Base-by-base conservation (phyloP, 2,797 vertebrate species). In the Picus viridis region DNA sequence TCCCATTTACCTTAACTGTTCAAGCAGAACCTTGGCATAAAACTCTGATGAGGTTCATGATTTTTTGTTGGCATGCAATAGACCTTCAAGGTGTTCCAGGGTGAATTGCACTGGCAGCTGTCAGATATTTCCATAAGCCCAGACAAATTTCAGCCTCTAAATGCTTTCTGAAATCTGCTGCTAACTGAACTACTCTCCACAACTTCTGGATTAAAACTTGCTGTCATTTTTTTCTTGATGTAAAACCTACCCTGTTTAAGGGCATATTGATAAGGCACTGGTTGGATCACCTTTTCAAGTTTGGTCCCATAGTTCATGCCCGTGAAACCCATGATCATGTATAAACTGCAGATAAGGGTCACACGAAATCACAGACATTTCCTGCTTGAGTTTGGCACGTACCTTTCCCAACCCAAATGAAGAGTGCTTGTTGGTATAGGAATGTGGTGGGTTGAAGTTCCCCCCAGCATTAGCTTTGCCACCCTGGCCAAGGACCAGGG, bases 21-120 rank as follows among this genome's bases (percentile, higher is more conserved):
- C 86, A 93, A 89, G 92, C 82, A 94, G 84, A 95, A 93, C 90
- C 36, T 89, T 83, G 78, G 30, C 41, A 80, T 89, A 90, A 90
- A 90, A 83, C 54, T 90, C 87, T 74, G 78, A 94, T 92, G 82
- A 89, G 64, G 90, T 85, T 92, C 89, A 94, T 93, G 86, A 90
- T 69, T 93, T 94, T 94, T 83, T 94, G 58, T 85, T 95, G 90
- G 78, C 84, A 89, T 77, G 90, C 79, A 89, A 71, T 83, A 92
- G 86, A 83, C 92, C 75, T 94, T 85, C 92, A 95, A 51, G 84
- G 22, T 85, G 79, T 77, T 95, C 72, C 43, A 56, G 76, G 59
- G 36, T 72, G 84, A 95, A 90, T 77, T 94, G 75, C 75, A 39
- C 86, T 83, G 72, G 59, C 89, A 95, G 75, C 84, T 95, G 90